A percentile compares a stretch with the other conserved stretches of the same genome.
These are phyloP conservation scores for Neogobius melanostomus DNA, from an alignment of 2,113 vertebrate genomes.

Conservation along the genomic window DNA sequence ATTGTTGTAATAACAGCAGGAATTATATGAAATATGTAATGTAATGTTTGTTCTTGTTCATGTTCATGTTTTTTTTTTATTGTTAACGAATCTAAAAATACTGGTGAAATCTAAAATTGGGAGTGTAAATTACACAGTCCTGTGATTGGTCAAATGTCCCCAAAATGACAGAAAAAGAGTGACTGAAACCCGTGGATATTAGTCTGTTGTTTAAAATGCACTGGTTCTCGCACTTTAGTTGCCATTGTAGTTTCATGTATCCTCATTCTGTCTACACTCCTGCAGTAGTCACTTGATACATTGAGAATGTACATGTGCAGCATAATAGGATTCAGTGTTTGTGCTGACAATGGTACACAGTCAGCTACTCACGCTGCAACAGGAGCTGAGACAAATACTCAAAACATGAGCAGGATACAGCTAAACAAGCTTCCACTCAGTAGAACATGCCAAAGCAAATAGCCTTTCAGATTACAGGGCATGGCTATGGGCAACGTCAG, in stretches of 20 bases:
- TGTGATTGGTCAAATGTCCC: no score
- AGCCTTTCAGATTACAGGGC: slow-evolving; percentile 12
- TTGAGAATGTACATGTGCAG: slow-evolving; percentile 29
- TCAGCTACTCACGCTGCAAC: slow-evolving; percentile 37
- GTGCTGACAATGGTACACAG: slow-evolving; percentile 39
- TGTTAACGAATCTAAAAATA: no score
- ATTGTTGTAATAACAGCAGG: no score
- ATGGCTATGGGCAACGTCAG: not conserved
- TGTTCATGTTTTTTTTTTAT: no score
- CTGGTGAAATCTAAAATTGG: no score
- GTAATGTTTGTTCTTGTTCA: no score
- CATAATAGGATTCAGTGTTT: slow-evolving; percentile 40
- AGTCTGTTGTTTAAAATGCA: no score
- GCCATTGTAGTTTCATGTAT: not conserved
- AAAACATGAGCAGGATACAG: slow-evolving; percentile 3
- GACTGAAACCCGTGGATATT: no score
- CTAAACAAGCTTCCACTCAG: slow-evolving; percentile 3
- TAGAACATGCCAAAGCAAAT: slow-evolving; percentile 21
- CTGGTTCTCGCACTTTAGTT: no score
- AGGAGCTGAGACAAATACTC: slow-evolving; percentile 28
- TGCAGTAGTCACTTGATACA: slow-evolving; percentile 6
- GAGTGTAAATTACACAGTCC: no score
- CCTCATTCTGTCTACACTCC: not conserved
- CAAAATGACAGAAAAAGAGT: no score
- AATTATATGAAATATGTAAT: no score